These are phyloP conservation scores for Drosophila prostipennis DNA, from an alignment of 2,888 invertebrate species.

Conservation along the genomic window DNA sequence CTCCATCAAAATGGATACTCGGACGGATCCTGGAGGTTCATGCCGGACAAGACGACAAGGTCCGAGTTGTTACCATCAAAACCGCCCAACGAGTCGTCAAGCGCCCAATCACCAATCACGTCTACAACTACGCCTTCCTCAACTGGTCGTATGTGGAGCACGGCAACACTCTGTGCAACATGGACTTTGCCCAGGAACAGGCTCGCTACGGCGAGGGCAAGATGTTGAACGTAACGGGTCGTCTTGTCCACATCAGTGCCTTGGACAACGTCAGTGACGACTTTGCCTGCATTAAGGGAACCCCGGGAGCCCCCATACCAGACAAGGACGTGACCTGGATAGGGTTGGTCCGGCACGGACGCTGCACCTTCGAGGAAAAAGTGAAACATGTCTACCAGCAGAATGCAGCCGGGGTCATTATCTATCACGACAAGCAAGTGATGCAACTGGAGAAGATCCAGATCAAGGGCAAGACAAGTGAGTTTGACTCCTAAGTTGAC, in stretches of 20 bases:
- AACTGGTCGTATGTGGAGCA: slow-evolving; percentile 79
- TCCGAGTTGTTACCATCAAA: too few relatives aligned
- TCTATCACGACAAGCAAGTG: slow-evolving; percentile 91
- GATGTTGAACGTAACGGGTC: slow-evolving; percentile 87
- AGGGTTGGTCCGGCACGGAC: slow-evolving; percentile 91
- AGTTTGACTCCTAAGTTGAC: slow-evolving; percentile 82
- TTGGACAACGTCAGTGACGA: slow-evolving; percentile 86
- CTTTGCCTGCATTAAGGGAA: slow-evolving; percentile 87
- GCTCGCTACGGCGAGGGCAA: slow-evolving; percentile 89
- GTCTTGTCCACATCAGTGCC: slow-evolving; percentile 89
- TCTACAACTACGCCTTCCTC: slow-evolving; percentile 82
- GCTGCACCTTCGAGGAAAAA: slow-evolving; percentile 93
- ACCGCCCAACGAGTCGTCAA: too few relatives aligned
- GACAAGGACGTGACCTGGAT: slow-evolving; percentile 87
- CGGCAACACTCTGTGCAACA: slow-evolving; percentile 54
- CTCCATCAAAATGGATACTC: too few relatives aligned
- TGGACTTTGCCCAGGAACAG: slow-evolving; percentile 84
- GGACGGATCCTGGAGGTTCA: too few relatives aligned
- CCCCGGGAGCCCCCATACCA: slow-evolving; percentile 83
- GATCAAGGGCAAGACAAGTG: slow-evolving; percentile 88
- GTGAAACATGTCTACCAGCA: slow-evolving; percentile 90
- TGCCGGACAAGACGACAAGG: too few relatives aligned
- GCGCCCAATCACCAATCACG: too few relatives aligned
- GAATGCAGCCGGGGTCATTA: slow-evolving; percentile 91
- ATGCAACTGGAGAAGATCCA: slow-evolving; percentile 91